Base-by-base conservation (phyloP, 2,797 vertebrate genomes). In the Oreochromis mossambicus region DNA sequence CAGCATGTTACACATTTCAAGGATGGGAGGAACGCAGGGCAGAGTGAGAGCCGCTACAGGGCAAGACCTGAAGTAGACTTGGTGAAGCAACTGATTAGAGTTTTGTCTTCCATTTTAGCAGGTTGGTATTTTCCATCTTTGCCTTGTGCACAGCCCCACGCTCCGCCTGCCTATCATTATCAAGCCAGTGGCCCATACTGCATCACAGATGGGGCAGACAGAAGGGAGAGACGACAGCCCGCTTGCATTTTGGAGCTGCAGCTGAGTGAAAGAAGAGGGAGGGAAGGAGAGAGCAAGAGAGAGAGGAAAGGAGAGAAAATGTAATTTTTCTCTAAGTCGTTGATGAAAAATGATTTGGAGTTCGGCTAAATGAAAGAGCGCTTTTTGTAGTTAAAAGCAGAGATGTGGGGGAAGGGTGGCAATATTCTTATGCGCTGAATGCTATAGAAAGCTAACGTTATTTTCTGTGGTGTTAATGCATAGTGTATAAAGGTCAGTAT, bases 131-230 rank as follows among this genome's bases (percentile, higher is more conserved):
- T 58, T 82, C 82, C 80, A 78, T 68, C 79, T 90, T 82, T 76
- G 91, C 90, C 86, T 92, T 77, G 75, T 79, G 85, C 21, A n/a
- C 83, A 78, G 87, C 87, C 77, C 90, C 21, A 61, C 83, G 63
- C 90, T 83, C 91, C 78, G 90, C 89, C 91, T 87, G 91, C 91
- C 92, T 87, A 89, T 91, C 91, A 87, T 94, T 94, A 92, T 86
- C 88, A 89, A 93, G 93, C 95, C 93, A 95, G 94, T 85, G 93
- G 92, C 92, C 91, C 95, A 93, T 94, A 92, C 94, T 94, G 94
- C 92, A 94, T 92, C 95, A 95, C 96, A 97, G 96, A 96, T 96
- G 96, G 96, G 91, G 83, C 87, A 92, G 95, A 96, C 96, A 96
- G 96, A 96, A 93, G 96, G 96, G 92, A 94, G 87, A 92, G 90